Evolutionary conservation across 2,888 invertebrate genomes (phyloP), one percentile per base, ranked within the genome.

Genomic region (Bhutanitis thaidina): DNA sequence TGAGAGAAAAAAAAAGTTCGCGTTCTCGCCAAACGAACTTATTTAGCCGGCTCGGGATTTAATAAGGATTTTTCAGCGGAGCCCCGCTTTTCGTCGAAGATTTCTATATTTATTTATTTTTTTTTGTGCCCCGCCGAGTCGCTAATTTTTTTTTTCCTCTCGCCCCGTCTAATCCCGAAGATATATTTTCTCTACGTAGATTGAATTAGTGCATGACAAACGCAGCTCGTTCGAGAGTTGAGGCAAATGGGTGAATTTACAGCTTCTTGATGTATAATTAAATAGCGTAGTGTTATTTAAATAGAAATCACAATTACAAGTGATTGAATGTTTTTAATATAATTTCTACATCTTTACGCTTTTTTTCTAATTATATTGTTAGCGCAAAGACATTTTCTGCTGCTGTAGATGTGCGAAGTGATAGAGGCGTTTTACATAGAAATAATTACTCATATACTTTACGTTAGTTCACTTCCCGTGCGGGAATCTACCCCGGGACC

Each of bases 11-110:
- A 67, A 69, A 67, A 62, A 57, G 57, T 55, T 62, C 16, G 39
- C 69, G 71, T n/a, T n/a, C 72, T 71, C 74, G 69, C 70, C 81
- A 87, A 88, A 88, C 83, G 87, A 88, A 88, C 83, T 87, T 87
- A 87, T 87, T 88, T 85, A 87, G 82, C 78, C 74, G 62, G 70
- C 69, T 74, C 72, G 70, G 87, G 89, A 87, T 67, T 89, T 88
- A 88, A 86, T 87, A 88, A 85, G 85, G 83, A 89, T 89, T 86
- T 88, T 83, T 89, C 86, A 88, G 76, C 75, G 72, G 75, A 37
- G 30, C 29, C 74, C 70, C 69, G 69, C 71, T 74, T 74, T 79
- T 77, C 74, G 73, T 76, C 74, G 76, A 83, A 81, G 74, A 64
- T 80, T 80, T 81, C 78, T 76, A 54, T 58, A 58, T 59, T 61